Evolutionary conservation across 2,113 vertebrate species (phyloP).

Genomic region (Prolemur simus): DNA sequence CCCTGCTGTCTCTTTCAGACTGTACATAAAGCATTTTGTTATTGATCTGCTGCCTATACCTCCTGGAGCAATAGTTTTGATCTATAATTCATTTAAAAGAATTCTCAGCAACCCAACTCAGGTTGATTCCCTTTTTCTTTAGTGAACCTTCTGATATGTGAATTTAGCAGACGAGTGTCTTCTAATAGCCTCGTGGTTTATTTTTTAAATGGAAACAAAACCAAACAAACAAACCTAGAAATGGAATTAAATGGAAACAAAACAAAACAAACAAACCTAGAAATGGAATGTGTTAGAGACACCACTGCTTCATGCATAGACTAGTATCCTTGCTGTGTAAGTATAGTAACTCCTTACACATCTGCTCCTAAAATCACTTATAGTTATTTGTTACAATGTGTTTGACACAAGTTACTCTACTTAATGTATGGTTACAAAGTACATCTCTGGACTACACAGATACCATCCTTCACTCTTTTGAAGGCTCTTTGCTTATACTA

Average conservation of each 20-base stretch:
- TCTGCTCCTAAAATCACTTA: not conserved
- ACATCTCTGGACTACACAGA: not conserved
- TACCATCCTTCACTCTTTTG: not conserved
- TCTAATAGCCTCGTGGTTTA: not conserved
- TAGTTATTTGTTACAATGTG: not conserved
- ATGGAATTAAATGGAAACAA: not conserved
- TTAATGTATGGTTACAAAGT: not conserved
- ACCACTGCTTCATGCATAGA: not conserved
- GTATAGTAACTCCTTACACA: not conserved
- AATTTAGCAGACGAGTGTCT: not conserved
- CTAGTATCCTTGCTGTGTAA: not conserved
- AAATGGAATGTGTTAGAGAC: not conserved
- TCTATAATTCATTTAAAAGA: slow-evolving; percentile 6
- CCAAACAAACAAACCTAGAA: not conserved
- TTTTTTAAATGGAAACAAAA: slow-evolving; percentile 28
- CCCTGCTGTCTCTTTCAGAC: not conserved
- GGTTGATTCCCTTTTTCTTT: not conserved
- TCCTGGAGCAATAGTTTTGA: not conserved
- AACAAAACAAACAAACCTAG: not conserved
- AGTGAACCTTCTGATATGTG: not conserved
- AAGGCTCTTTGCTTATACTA: not conserved
- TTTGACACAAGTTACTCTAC: not conserved
- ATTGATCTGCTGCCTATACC: not conserved
- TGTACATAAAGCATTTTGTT: not conserved
- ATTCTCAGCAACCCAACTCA: not conserved